phyloP scores from a whole-genome alignment of 2,888 invertebrate genomes.

The Thumatha senex region DNA sequence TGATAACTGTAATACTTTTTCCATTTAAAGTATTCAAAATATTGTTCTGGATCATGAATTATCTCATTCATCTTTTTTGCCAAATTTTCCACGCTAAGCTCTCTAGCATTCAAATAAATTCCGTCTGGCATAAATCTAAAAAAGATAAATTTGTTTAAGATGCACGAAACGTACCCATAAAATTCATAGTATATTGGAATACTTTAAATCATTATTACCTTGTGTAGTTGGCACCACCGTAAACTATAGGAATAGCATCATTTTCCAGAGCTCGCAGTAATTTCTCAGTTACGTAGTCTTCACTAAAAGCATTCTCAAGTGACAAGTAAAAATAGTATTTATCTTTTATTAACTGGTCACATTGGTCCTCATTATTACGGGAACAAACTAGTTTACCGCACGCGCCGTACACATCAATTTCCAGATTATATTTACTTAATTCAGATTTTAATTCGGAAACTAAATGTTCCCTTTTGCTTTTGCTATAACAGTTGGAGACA shows the following conservation, averaged over 20 bases:
- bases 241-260: slow-evolving; percentile 86
- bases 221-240: slow-evolving; percentile 81
- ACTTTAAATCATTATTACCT: slow-evolving; percentile 33
- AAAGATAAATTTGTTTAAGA: neutral
- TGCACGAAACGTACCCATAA: neutral
- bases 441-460: slow-evolving; percentile 33
- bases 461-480: slow-evolving; percentile 38
- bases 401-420: slow-evolving; percentile 50
- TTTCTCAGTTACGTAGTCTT: slow-evolving; percentile 39
- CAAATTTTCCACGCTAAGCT: slow-evolving; percentile 14
- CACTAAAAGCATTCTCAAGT: slow-evolving; percentile 55
- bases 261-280: slow-evolving; percentile 53
- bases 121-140: slow-evolving; percentile 35
- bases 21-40: slow-evolving; percentile 46
- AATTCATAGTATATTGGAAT: neutral
- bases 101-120: slow-evolving; percentile 43
- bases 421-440: slow-evolving; percentile 35
- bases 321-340: slow-evolving; percentile 61
- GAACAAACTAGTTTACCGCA: slow-evolving; percentile 33
- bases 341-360: slow-evolving; percentile 42
- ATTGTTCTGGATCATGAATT: slow-evolving; percentile 36
- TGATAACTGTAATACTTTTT: slow-evolving; percentile 46
- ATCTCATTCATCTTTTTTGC: slow-evolving; percentile 36
- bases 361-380: slow-evolving; percentile 34
- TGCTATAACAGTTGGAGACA: slow-evolving; percentile 50